A percentile compares a stretch with the other conserved stretches of the same genome.
These are phyloP conservation scores for Bombyx mandarina DNA, from an alignment of 1,140 invertebrate genomes.

Conservation along the genomic window DNA sequence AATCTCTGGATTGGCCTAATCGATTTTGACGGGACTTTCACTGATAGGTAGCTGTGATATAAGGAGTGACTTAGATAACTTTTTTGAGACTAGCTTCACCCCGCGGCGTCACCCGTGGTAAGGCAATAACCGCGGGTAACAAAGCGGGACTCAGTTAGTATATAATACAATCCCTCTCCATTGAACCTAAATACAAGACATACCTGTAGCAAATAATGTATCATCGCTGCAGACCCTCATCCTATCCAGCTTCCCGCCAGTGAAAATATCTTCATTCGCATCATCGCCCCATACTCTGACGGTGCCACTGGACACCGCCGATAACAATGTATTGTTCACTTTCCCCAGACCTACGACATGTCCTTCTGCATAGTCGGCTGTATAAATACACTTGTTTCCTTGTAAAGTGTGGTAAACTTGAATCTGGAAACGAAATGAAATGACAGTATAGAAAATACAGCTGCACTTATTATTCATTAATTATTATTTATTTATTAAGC, in stretches of 20 bases:
- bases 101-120: no score
- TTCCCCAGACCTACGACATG: conserved; percentile 39
- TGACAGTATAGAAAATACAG: neutral
- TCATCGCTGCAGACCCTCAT: conserved; percentile 56
- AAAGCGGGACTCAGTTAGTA: no score
- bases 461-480: no score
- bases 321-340: conserved; percentile 25
- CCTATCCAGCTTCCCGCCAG: conserved; percentile 46
- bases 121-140: no score
- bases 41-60: no score
- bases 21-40: no score
- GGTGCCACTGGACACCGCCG: conserved; percentile 33
- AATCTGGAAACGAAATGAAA: conserved; percentile 22
- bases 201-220: conserved; percentile 44
- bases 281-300: conserved; percentile 55
- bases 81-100: no score
- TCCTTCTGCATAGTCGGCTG: conserved; percentile 34
- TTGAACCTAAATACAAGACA: neutral
- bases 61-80: no score
- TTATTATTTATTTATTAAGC: no score
- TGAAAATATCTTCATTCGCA: conserved; percentile 23
- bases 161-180: no score
- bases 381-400: conserved; percentile 35
- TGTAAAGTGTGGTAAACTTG: conserved; percentile 38
- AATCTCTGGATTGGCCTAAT: no score